A percentile compares a stretch with the other conserved stretches of the same genome.
phyloP scores from a whole-genome alignment of 1,140 invertebrate genomes.

The Formica exsecta region DNA sequence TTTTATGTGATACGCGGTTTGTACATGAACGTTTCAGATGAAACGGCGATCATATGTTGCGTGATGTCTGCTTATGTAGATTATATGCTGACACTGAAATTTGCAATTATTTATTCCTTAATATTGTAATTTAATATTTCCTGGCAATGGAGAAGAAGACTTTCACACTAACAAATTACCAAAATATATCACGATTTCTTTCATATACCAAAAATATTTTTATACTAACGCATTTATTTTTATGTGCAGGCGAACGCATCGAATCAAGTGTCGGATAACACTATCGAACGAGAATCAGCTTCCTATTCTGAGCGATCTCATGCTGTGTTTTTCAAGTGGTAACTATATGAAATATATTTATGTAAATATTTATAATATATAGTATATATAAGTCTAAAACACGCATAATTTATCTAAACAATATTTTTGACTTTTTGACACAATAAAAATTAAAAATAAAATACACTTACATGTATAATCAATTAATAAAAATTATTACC shows the following conservation, averaged over 20 bases:
- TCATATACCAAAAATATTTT: background rate
- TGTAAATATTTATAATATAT: background rate
- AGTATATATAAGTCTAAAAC: no score
- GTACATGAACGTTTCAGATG: background rate
- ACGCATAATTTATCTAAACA: background rate
- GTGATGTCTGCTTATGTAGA: background rate
- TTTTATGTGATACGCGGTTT: background rate
- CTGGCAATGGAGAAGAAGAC: no score
- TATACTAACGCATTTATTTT: slow-evolving; percentile 12
- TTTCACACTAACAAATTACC: no score
- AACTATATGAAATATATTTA: background rate
- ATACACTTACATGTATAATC: background rate
- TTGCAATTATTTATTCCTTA: no score
- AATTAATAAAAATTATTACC: background rate
- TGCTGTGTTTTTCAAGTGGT: background rate
- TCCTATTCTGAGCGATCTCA: background rate
- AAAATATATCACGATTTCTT: no score
- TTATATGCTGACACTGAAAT: background rate
- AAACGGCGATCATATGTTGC: background rate
- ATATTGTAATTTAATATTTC: no score
- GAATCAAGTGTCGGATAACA: background rate
- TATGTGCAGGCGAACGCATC: background rate
- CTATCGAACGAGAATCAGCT: background rate
- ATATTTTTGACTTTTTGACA: background rate
- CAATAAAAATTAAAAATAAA: no score